These are phyloP conservation scores for Homarus gammarus DNA, from an alignment of 2,888 invertebrate species.

Conservation along the genomic window DNA sequence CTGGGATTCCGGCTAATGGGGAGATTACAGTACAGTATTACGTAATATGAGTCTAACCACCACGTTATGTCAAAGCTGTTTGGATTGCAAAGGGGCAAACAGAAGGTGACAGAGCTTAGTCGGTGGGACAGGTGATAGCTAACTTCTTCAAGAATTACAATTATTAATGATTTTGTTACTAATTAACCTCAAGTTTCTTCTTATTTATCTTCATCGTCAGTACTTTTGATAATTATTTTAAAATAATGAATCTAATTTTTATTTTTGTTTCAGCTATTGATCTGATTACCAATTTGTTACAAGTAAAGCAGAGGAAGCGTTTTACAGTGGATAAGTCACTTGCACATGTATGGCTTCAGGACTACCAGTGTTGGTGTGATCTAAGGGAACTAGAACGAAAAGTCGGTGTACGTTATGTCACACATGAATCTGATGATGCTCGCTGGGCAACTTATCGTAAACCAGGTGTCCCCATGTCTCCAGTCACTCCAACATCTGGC, in stretches of 20 bases:
- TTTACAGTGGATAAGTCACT: conserved; percentile 98
- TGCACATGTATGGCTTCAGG: conserved; percentile 86
- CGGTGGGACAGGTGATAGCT: too few relatives aligned
- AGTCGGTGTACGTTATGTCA: conserved; percentile 89
- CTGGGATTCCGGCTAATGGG: too few relatives aligned
- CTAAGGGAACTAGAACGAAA: conserved; percentile 91
- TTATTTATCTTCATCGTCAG: too few relatives aligned
- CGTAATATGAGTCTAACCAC: too few relatives aligned
- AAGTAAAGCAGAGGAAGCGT: conserved; percentile 96
- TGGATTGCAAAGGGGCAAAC: too few relatives aligned
- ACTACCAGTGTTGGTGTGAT: conserved; percentile 96
- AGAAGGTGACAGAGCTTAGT: too few relatives aligned
- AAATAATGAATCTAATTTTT: neutral
- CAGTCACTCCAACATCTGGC: neutral
- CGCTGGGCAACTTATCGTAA: conserved; percentile 84
- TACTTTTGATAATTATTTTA: neutral
- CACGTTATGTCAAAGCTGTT: too few relatives aligned
- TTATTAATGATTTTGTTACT: too few relatives aligned
- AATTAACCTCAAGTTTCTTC: too few relatives aligned
- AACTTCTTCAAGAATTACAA: too few relatives aligned
- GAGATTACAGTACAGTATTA: too few relatives aligned
- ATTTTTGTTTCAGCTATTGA: conserved; percentile 90
- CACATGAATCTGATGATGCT: conserved; percentile 95
- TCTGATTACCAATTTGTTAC: conserved; percentile 97
- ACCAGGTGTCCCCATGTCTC: conserved; percentile 5